A percentile compares a stretch with the other conserved stretches of the same genome.
These are phyloP conservation scores for Catagonus wagneri DNA, from an alignment of 2,113 vertebrate species.

Conservation along the genomic window DNA sequence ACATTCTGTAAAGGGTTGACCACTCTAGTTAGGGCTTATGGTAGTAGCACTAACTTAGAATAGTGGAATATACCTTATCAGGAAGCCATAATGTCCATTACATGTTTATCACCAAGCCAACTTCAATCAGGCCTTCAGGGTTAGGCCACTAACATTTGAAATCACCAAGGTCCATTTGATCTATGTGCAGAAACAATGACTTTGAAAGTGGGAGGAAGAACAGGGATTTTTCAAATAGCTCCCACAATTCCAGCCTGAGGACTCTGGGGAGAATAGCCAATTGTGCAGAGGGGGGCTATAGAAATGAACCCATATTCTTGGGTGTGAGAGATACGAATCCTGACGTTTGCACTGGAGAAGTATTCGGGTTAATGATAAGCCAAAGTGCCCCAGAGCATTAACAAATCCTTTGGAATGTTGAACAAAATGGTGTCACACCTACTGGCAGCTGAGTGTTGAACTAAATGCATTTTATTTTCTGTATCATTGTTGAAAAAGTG, in stretches of 20 bases:
- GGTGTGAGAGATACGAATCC: not conserved
- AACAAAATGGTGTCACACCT: not conserved
- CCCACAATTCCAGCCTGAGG: not conserved
- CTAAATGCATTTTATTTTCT: constrained; percentile 21
- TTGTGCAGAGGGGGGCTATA: not conserved
- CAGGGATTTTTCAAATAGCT: not conserved
- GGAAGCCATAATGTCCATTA: not conserved
- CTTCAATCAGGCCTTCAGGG: not conserved
- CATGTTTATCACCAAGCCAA: not conserved
- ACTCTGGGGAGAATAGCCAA: not conserved
- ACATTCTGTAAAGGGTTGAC: not conserved
- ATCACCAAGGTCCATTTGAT: not conserved
- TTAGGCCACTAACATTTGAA: not conserved
- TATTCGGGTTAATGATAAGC: not conserved
- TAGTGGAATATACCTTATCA: not conserved
- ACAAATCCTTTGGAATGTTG: not conserved
- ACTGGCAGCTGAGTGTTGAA: not conserved
- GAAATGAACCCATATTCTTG: constrained; percentile 19
- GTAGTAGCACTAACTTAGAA: not conserved
- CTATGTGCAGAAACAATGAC: constrained; percentile 6
- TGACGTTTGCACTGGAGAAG: not conserved
- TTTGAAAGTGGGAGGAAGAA: not conserved
- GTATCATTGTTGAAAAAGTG: not conserved
- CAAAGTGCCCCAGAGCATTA: not conserved
- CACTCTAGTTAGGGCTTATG: not conserved